Base-by-base conservation (phyloP, 2,797 vertebrate species). In the Gallinago solitaria region DNA sequence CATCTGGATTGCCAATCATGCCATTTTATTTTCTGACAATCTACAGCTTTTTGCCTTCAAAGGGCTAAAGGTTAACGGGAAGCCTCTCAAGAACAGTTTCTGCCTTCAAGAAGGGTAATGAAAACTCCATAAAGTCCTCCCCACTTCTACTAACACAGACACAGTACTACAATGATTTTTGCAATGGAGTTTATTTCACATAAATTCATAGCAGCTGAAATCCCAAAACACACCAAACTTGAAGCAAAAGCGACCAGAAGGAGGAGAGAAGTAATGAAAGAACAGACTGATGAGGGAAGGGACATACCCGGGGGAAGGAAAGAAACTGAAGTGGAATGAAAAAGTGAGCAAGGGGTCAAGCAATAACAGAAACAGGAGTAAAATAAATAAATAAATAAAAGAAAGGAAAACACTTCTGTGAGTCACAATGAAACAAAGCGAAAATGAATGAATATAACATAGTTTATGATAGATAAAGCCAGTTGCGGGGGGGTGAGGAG, bases 401-500 rank as follows among this genome's bases (percentile, higher is more conserved):
- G 6, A 33, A 33, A 39, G 16, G 20, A 23, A 75, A 85, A 80
- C 11, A 47, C 18, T 50, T 45, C n/a, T 9, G 24, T 5, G 14
- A 81, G 24, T 27, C 57, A 51, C 17, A 83, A 68, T 1, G 3
- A 83, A 79, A 75, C 10, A 64, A 70, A 71, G 6, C n/a, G 61
- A 57, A 73, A 77, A 37, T 10, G 2, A 70, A 12, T 21, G 47
- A 61, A 45, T 57, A 30, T 7, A 48, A 48, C 12, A 56, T 12
- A 17, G 3, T 75, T 76, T 10, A 11, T 16, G 33, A 65, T 24
- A 37, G 15, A 73, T 59, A 51, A 87, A 82, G 28, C 13, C 27
- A 78, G 5, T 27, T 2, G 3, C 1, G 3, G 7, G n/a, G 12
- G 7, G 9, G 11, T 18, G 12, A 32, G 39, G 12, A 80, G 4